Evolutionary conservation across 2,888 invertebrate genomes (phyloP).

Genomic region (Mesoligia furuncula): DNA sequence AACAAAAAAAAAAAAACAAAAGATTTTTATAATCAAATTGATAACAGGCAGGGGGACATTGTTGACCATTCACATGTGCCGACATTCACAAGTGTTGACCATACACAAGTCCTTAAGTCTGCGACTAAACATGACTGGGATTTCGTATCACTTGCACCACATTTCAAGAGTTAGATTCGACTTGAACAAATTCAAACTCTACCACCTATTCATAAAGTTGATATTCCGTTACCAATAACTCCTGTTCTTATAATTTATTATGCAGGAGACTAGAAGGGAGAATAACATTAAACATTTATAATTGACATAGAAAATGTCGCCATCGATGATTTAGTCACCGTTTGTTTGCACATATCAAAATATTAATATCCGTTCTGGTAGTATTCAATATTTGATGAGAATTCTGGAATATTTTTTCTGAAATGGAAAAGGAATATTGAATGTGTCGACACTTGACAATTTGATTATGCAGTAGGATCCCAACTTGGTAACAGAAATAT

Average conservation of each 20-base stretch:
- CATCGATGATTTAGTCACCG: conserved; percentile 35
- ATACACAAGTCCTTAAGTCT: background rate
- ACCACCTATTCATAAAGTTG: background rate
- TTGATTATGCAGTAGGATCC: background rate
- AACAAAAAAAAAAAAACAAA: too few relatives aligned
- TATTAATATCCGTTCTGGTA: conserved; percentile 45
- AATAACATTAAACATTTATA: conserved; percentile 63
- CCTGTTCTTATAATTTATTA: conserved; percentile 36
- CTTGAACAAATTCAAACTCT: conserved; percentile 10
- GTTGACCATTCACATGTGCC: background rate
- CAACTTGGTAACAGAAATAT: background rate
- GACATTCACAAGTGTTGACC: too few relatives aligned
- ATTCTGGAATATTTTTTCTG: conserved; percentile 8
- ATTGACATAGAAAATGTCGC: conserved; percentile 57
- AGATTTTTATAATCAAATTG: background rate
- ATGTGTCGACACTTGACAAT: conserved; percentile 4
- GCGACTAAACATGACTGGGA: background rate
- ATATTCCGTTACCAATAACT: conserved; percentile 4
- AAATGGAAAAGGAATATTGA: conserved; percentile 27
- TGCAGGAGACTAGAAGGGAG: conserved; percentile 25
- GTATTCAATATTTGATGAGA: conserved; percentile 42
- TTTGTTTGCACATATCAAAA: conserved; percentile 32
- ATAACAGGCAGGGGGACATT: background rate
- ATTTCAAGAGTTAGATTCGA: background rate
- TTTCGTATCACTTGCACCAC: conserved; percentile 18